Base-by-base conservation (phyloP, 2,113 vertebrate genomes). In the Motacilla tschutschensis region DNA sequence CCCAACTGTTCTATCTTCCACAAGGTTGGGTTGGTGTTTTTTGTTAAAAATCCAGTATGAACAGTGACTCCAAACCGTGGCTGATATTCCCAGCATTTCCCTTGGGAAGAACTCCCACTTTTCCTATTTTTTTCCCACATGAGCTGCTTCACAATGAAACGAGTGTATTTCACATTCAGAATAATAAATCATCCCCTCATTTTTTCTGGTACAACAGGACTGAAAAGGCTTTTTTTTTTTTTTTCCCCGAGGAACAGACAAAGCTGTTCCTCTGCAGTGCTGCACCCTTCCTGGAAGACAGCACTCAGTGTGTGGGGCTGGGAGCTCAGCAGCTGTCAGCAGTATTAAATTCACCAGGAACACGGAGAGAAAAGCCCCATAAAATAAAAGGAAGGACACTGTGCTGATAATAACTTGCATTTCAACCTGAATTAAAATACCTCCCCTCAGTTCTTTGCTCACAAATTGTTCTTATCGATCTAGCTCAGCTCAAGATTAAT, bases 271-370 rank as follows among this genome's bases (percentile, higher is more conserved):
- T 89, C 86, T 81, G 83, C 80, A 79, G 54, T 25, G 66, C 83
- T 93, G 20, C 88, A 65, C 74, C 79, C 74, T 62, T 67, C 36
- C 80, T 86, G 59, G 83, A 78, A 92, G 71, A 79, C 63, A 93
- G 88, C 44, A 10, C 63, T 83, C 4, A 58, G 20, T 35, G 62
- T 87, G 78, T 46, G 53, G 85, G 83, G 66, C 83, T 89, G 48
- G 79, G 83, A 93, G 76, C 79, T 93, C 65, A 78, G 90, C 85
- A 91, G 77, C 90, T 95, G 88, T 79, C 83, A 90, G 74, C 75
- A 66, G 55, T 19, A 86, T 91, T 92, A 89, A 90, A 93, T 92
- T 82, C 71, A 74, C 59, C 72, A 83, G 69, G 64, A 91, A 58
- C 63, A 46, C 0, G 0, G 50, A 80, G 76, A 89, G 70, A 81